Evolutionary conservation across 1,140 invertebrate species (phyloP).

Genomic region (Pteromalus puparum): DNA sequence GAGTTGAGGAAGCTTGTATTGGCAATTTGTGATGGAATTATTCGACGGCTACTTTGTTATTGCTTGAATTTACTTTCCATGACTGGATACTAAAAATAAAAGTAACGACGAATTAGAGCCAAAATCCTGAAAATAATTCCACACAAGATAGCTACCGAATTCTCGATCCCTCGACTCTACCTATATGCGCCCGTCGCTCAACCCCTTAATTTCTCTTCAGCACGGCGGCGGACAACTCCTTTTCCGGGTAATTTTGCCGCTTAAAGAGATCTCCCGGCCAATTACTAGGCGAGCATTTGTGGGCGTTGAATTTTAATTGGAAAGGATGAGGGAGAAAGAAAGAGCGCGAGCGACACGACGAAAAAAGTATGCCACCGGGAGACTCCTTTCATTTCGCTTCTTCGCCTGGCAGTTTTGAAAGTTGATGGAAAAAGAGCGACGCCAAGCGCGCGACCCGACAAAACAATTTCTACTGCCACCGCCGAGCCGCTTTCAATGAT

Average conservation of each 20-base stretch:
- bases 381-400: slow-evolving; percentile 33
- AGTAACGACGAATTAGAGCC: background rate
- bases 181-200: background rate
- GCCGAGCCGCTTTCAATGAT: slow-evolving; percentile 24
- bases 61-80: too few species aligned
- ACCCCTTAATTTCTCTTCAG: background rate
- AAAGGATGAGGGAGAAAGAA: slow-evolving; percentile 57
- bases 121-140: slow-evolving; percentile 35
- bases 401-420: slow-evolving; percentile 32
- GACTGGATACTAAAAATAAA: background rate
- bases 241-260: slow-evolving; percentile 71
- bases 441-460: background rate
- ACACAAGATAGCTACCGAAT: background rate
- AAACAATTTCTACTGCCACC: slow-evolving; percentile 27
- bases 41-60: too few species aligned
- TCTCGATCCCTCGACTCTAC: background rate
- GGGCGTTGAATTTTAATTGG: slow-evolving; percentile 73
- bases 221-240: slow-evolving; percentile 38
- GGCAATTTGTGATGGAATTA: background rate
- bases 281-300: slow-evolving; percentile 69
- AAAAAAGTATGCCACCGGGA: slow-evolving; percentile 36
- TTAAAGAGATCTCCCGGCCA: slow-evolving; percentile 72
- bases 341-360: slow-evolving; percentile 28
- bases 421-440: slow-evolving; percentile 13
- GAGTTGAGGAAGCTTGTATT: background rate